Base-by-base conservation (phyloP, 2,797 vertebrate species). In the Urosaurus nigricauda region DNA sequence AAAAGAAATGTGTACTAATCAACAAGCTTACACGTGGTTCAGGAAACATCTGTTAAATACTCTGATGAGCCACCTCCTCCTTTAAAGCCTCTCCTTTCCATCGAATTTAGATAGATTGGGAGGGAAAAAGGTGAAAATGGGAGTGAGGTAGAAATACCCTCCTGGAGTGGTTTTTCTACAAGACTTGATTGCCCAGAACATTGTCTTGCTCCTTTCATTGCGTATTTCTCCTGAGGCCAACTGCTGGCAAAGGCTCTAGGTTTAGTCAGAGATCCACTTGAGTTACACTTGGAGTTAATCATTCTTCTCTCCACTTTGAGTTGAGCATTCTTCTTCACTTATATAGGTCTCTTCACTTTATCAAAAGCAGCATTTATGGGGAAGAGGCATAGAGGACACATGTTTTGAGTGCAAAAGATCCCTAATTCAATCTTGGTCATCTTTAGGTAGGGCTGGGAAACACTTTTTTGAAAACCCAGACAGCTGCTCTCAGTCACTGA, bases 1-100 rank as follows among this genome's bases (percentile, higher is more conserved):
- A 94, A 70, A 81, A 71, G 90, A 85, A 87, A 86, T 88, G 90
- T 0, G 0, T 92, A 88, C 90, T 88, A 93, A 87, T 70, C 83
- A 90, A 91, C 88, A 43, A 21, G 90, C 93, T 95, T 91, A 90
- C 93, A 92, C 90, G 91, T 92, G 92, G 93, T 93, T 90, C 91
- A 84, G 88, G 93, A 91, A 86, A 51, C 70, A 81, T 78, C 80
- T 91, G 89, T 79, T 87, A 80, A 74, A 53, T 82, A 51, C 1
- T 16, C 43, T 91, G 70, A 37, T 90, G 68, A 79, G 63, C 90
- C 91, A 87, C 89, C 88, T 88, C 40, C 37, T 84, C 88, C 9
- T 74, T 81, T 87, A 88, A 47, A 43, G 47, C 4, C 84, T 93
- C n/a, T 47, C 35, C 65, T 79, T 9, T 56, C 88, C 47, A 29